These are phyloP conservation scores for Thyatira batis DNA, from an alignment of 2,888 invertebrate species.

Conservation along the genomic window DNA sequence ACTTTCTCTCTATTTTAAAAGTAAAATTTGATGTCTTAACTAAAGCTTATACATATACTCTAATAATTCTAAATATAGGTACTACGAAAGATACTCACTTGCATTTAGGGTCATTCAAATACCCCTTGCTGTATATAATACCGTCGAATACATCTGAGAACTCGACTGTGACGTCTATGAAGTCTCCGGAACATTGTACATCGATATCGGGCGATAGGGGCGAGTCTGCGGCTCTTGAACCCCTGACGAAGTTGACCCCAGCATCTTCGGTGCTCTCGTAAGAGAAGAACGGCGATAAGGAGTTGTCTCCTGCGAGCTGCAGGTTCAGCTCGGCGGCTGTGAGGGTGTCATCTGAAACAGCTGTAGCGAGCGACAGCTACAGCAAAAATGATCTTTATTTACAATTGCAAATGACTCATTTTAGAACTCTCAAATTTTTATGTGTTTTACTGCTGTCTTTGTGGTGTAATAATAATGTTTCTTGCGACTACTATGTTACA, in stretches of 20 bases:
- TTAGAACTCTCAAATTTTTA: too few relatives aligned
- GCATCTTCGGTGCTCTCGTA: conserved; percentile 62
- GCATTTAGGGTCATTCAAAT: conserved; percentile 85
- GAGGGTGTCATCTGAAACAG: conserved; percentile 71
- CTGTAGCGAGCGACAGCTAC: conserved; percentile 81
- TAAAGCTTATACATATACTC: too few relatives aligned
- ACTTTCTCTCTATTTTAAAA: too few relatives aligned
- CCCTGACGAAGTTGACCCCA: conserved; percentile 72
- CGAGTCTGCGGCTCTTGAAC: conserved; percentile 78
- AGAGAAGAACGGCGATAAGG: conserved; percentile 62
- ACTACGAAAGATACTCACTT: conserved; percentile 72
- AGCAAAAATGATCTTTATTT: conserved; percentile 11
- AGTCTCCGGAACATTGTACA: conserved; percentile 82
- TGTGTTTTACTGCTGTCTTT: too few relatives aligned
- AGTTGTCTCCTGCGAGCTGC: conserved; percentile 64
- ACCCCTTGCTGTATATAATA: conserved; percentile 87
- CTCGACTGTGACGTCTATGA: conserved; percentile 84
- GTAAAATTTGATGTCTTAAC: too few relatives aligned
- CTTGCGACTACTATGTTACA: too few relatives aligned
- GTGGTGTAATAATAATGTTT: too few relatives aligned
- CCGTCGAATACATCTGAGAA: conserved; percentile 85
- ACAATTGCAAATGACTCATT: background rate
- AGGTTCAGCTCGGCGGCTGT: conserved; percentile 74
- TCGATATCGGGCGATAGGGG: conserved; percentile 79
- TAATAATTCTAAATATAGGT: too few relatives aligned